These are phyloP conservation scores for Haliclona indistincta DNA, from an alignment of 37 sponge, comb jelly and placozoan genomes.

Conservation along the genomic window DNA sequence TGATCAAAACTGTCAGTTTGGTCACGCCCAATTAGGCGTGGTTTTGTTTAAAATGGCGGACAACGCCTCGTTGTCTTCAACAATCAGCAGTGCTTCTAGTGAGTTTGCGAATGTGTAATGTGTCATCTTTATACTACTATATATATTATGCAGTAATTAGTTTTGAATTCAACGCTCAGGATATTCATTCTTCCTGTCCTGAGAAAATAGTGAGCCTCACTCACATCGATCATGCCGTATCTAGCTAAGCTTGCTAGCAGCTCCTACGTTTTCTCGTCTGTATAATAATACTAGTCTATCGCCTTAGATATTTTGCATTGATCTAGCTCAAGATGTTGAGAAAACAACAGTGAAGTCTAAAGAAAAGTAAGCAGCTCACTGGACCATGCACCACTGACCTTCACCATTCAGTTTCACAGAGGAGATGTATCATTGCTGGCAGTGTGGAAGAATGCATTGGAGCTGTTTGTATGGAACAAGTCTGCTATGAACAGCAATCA, in stretches of 20 bases:
- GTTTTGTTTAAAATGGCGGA: neutral
- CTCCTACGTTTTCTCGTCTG: neutral
- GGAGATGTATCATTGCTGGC: constrained; percentile 35
- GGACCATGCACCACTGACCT: too few species aligned
- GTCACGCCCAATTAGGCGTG: too few species aligned
- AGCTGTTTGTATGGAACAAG: constrained; percentile 77
- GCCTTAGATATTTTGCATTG: constrained; percentile 57
- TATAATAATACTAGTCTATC: neutral
- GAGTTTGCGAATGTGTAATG: neutral
- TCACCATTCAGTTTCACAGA: too few species aligned
- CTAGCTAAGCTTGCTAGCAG: neutral
- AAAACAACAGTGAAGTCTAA: constrained; percentile 44
- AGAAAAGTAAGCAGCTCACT: constrained; percentile 51
- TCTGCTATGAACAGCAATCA: constrained; percentile 51
- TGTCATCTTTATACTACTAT: neutral
- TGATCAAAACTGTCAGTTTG: too few species aligned
- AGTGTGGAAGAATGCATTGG: constrained; percentile 70
- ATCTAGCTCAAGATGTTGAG: constrained; percentile 43
- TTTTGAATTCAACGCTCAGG: constrained; percentile 49
- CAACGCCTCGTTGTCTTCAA: constrained; percentile 6
- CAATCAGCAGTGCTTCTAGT: constrained; percentile 4
- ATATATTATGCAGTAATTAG: neutral
- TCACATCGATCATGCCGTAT: too few species aligned
- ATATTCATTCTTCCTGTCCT: constrained; percentile 51
- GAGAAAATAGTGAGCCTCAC: constrained; percentile 61